A percentile compares a stretch with the other conserved stretches of the same genome.
These are phyloP conservation scores for Ptychochromis oligacanthus DNA, from an alignment of 2,113 vertebrate genomes.

Conservation along the genomic window DNA sequence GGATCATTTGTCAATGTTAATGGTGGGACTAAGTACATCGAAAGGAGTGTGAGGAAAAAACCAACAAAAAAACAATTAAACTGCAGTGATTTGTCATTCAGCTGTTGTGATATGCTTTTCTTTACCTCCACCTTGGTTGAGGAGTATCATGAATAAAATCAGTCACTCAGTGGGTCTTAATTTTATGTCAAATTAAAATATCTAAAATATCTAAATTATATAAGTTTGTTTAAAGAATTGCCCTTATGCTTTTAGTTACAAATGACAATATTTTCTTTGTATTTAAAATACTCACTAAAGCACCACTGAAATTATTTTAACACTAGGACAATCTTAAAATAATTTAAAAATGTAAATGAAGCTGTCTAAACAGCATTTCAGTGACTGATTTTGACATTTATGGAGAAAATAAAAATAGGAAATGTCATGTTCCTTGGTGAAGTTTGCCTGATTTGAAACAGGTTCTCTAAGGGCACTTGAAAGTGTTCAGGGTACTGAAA, in stretches of 20 bases:
- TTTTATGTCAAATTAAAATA: background rate
- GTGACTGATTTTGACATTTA: slow-evolving; percentile 1
- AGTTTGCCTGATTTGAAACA: background rate
- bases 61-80: background rate
- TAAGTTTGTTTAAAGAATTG: background rate
- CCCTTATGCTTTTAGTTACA: background rate
- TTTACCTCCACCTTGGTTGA: background rate
- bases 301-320: background rate
- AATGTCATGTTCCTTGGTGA: background rate
- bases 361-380: background rate
- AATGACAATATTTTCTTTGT: background rate
- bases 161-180: background rate
- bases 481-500: slow-evolving; percentile 55
- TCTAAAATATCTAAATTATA: background rate
- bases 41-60: background rate
- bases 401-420: background rate
- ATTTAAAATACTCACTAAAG: background rate
- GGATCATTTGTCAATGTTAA: background rate
- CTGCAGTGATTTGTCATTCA: background rate
- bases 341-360: slow-evolving; percentile 6
- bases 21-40: background rate
- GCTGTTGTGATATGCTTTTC: background rate
- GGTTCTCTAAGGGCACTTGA: background rate
- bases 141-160: background rate
- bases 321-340: slow-evolving; percentile 36